A percentile compares a stretch with the other conserved stretches of the same genome.
Conservation (phyloP, 2,888 invertebrate species). For the Amorpha juglandis region DNA sequence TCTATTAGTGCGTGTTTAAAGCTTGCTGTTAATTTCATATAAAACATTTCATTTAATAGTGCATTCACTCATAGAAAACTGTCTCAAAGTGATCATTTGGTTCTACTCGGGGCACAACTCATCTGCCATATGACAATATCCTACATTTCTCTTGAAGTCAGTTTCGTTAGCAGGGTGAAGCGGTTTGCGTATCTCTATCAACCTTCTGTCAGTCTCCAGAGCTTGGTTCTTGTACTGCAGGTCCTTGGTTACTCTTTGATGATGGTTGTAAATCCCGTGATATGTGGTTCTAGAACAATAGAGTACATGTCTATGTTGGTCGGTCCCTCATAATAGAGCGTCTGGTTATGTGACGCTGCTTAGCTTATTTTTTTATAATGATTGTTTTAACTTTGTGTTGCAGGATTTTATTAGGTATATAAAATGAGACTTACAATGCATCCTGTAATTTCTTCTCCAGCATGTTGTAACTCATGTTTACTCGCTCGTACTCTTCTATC, state of each 20-base stretch:
- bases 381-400: too few species aligned
- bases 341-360: too few species aligned
- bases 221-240: conserved; percentile 90
- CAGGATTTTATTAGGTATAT: not conserved
- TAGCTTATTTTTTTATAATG: too few species aligned
- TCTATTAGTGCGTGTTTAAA: too few species aligned
- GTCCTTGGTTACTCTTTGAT: conserved; percentile 86
- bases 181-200: conserved; percentile 87
- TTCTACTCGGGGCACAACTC: conserved; percentile 76
- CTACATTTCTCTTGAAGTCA: conserved; percentile 89
- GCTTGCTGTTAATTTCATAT: too few species aligned
- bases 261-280: conserved; percentile 80
- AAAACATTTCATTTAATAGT: too few species aligned
- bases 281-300: conserved; percentile 82
- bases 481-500: conserved; percentile 88
- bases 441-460: conserved; percentile 88
- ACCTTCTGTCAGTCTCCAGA: conserved; percentile 89
- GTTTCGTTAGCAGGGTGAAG: conserved; percentile 80
- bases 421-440: conserved; percentile 83
- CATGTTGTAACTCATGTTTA: conserved; percentile 86
- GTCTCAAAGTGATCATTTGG: not conserved
- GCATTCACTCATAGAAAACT: not conserved
- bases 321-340: too few species aligned
- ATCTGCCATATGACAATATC: conserved; percentile 88
- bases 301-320: too few species aligned